These are phyloP conservation scores for Masticophis lateralis DNA, from an alignment of 2,797 vertebrate genomes.

Conservation along the genomic window DNA sequence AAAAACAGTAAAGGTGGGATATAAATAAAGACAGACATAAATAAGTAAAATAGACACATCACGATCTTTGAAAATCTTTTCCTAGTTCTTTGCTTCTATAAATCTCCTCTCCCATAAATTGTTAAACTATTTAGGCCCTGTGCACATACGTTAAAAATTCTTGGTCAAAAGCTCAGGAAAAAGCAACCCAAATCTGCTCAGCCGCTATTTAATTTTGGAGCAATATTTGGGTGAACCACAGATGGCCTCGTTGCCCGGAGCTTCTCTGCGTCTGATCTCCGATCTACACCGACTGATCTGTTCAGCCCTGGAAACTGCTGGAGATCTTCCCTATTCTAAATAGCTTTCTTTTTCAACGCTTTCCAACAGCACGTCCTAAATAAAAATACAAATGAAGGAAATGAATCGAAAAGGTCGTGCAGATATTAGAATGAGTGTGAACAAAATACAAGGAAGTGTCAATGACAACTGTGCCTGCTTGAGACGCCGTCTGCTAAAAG, in stretches of 20 bases:
- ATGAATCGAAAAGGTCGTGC: neutral
- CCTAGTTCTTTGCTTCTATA: neutral
- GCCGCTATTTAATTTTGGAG: neutral
- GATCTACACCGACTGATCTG: neutral
- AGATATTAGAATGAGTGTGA: neutral
- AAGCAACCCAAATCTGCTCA: neutral
- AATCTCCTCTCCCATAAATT: neutral
- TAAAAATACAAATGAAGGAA: neutral
- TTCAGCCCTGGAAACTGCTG: neutral
- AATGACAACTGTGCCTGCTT: neutral
- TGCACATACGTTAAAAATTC: neutral
- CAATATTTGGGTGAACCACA: neutral
- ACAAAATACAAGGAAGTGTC: neutral
- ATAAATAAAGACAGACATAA: neutral
- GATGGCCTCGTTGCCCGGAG: neutral
- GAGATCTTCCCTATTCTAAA: neutral
- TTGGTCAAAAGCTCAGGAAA: neutral
- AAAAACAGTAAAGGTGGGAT: neutral
- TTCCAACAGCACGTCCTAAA: neutral
- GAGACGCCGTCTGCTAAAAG: neutral
- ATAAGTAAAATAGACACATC: neutral
- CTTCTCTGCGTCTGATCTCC: neutral
- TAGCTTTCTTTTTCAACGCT: neutral
- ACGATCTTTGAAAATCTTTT: neutral
- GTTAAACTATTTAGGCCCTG: neutral